These are phyloP conservation scores for Drosophila borborema DNA, from an alignment of 2,888 invertebrate species.

Conservation along the genomic window DNA sequence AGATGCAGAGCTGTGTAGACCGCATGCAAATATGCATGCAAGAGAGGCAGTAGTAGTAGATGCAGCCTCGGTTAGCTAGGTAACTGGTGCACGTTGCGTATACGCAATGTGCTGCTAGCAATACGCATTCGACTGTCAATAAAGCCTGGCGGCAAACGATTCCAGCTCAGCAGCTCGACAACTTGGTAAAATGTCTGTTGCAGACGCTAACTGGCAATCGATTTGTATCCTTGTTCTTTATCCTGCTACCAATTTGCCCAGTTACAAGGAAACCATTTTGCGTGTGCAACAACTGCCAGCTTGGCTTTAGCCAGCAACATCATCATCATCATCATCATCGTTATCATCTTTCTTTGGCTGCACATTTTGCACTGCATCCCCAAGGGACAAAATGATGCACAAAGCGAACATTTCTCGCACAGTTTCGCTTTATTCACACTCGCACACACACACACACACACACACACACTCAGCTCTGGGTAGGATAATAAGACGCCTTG, in stretches of 20 bases:
- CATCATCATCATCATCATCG: slow-evolving; percentile 8
- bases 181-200: slow-evolving; percentile 33
- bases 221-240: slow-evolving; percentile 38
- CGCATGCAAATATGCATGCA: slow-evolving; percentile 36
- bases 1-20: slow-evolving; percentile 30
- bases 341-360: slow-evolving; percentile 24
- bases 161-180: slow-evolving; percentile 11
- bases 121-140: slow-evolving; percentile 41
- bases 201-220: slow-evolving; percentile 52
- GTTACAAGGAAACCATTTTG: slow-evolving; percentile 38
- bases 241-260: slow-evolving; percentile 34
- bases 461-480: slow-evolving; percentile 24
- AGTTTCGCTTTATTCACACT: slow-evolving; percentile 55
- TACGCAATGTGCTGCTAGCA: slow-evolving; percentile 43
- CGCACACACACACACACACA: slow-evolving; percentile 9
- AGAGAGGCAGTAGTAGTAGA: background rate
- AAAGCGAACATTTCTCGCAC: slow-evolving; percentile 72
- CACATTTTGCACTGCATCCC: slow-evolving; percentile 49
- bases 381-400: slow-evolving; percentile 61
- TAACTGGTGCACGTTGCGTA: slow-evolving; percentile 41
- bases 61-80: slow-evolving; percentile 1
- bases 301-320: slow-evolving; percentile 13
- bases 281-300: slow-evolving; percentile 18
- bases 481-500: slow-evolving; percentile 43
- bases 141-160: slow-evolving; percentile 35